phyloP scores from a whole-genome alignment of 2,888 invertebrate species.

The Tipula lateralis region DNA sequence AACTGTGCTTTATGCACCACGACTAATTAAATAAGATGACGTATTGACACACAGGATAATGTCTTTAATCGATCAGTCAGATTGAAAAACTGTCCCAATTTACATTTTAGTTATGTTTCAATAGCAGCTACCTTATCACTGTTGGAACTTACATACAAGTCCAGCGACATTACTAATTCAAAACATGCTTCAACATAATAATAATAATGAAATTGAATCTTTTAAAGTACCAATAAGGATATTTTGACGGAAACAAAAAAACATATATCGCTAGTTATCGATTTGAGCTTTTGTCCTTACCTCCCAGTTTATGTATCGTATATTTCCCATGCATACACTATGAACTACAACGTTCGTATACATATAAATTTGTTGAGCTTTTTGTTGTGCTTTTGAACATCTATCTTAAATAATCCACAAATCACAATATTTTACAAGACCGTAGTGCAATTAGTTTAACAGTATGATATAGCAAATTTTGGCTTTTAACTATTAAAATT shows the following conservation, averaged over 20 bases:
- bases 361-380: background rate
- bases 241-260: background rate
- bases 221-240: background rate
- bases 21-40: too few species aligned
- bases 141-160: too few species aligned
- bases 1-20: too few species aligned
- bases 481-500: background rate
- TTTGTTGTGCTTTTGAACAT: background rate
- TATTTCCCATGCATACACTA: background rate
- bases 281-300: background rate
- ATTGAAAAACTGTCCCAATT: too few species aligned
- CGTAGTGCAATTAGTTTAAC: background rate
- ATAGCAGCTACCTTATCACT: too few species aligned
- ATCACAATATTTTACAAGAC: background rate
- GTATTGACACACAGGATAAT: too few species aligned
- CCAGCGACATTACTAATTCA: background rate
- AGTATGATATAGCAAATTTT: background rate
- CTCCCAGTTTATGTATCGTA: background rate
- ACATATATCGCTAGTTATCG: background rate
- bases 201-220: constrained; percentile 5
- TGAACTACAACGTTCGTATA: background rate
- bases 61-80: too few species aligned
- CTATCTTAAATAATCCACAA: background rate
- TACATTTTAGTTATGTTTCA: too few species aligned
- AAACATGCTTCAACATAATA: constrained; percentile 14